A percentile compares a stretch with the other conserved stretches of the same genome.
Evolutionary conservation across 2,797 vertebrate species (phyloP).

Genomic region (Melanogrammus aeglefinus): DNA sequence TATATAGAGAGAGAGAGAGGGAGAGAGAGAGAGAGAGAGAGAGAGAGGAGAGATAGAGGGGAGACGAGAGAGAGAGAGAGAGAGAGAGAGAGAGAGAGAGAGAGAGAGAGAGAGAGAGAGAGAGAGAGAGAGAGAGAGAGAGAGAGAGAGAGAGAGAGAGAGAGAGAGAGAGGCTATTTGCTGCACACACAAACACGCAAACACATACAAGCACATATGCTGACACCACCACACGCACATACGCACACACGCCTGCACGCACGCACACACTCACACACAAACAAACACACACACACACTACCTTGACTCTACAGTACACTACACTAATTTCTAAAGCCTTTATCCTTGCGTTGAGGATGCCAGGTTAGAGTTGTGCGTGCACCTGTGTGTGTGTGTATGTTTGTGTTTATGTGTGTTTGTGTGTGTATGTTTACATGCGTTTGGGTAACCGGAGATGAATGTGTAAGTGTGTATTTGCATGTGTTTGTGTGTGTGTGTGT

Average conservation of each 20-base stretch:
- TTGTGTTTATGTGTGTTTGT: too few species aligned
- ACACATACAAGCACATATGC: not conserved
- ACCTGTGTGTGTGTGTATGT: too few species aligned
- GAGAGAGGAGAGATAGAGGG: too few species aligned
- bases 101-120: not conserved
- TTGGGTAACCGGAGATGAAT: too few species aligned
- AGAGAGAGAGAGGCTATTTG: not conserved
- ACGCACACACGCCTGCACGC: not conserved
- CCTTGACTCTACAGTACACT: not conserved
- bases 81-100: not conserved
- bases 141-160: not conserved
- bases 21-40: not conserved
- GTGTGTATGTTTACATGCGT: too few species aligned
- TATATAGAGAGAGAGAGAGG: not conserved
- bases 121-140: not conserved
- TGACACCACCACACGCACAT: not conserved
- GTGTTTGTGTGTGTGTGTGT: too few species aligned
- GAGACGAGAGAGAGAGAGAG: not conserved
- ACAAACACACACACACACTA: not conserved
- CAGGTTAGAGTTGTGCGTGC: too few species aligned
- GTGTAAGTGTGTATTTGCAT: too few species aligned
- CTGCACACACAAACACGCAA: not conserved
- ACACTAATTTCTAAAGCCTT: not conserved
- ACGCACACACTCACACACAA: not conserved
- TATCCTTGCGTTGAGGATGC: too few species aligned